These are phyloP conservation scores for Crypturellus tataupa DNA, from an alignment of 2,797 vertebrate species.

Conservation along the genomic window DNA sequence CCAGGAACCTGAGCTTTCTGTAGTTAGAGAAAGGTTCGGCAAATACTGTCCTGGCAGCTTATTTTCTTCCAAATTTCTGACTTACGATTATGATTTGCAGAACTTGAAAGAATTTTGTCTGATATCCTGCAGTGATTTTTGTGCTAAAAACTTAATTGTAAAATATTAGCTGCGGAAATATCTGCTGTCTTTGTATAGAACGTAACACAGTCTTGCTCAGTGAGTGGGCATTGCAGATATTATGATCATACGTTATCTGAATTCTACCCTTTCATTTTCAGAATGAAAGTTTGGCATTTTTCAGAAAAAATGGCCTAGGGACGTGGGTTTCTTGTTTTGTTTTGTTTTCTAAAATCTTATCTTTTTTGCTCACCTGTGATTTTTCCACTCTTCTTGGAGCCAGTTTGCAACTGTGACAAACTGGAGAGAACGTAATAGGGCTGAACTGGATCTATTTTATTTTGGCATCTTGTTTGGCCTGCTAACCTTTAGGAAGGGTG, in stretches of 20 bases:
- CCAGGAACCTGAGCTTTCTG: neutral
- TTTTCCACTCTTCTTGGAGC: neutral
- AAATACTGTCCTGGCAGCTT: fast-evolving
- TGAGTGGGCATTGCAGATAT: neutral
- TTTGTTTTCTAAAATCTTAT: neutral
- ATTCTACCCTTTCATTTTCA: neutral
- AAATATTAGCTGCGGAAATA: neutral
- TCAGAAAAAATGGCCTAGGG: too few relatives aligned
- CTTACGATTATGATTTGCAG: neutral
- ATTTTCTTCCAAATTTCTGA: neutral
- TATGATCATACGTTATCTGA: neutral
- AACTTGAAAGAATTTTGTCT: neutral
- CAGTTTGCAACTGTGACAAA: neutral
- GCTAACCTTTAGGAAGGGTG: neutral
- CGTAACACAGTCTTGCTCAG: neutral
- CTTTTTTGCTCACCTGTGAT: neutral
- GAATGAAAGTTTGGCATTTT: neutral
- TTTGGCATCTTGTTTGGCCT: neutral
- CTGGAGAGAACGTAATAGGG: neutral
- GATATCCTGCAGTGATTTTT: neutral
- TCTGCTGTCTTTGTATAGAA: neutral
- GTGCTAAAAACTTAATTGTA: neutral
- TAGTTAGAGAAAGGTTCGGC: neutral
- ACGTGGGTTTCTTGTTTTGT: neutral
- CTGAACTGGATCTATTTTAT: neutral